Conservation (phyloP, 2,113 vertebrate genomes). For the Entomyzon cyanotis region DNA sequence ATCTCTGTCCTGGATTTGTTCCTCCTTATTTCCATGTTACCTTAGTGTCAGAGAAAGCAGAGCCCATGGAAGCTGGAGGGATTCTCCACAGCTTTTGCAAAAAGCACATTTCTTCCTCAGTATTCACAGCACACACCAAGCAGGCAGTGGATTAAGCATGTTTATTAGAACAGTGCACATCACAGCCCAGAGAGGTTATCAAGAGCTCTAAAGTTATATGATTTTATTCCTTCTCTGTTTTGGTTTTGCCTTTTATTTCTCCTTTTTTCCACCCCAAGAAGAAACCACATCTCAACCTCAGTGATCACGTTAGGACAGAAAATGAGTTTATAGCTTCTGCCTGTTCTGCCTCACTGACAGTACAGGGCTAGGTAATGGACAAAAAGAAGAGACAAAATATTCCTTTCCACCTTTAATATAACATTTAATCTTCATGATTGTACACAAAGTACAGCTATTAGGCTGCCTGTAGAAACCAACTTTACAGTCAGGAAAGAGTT, state of each 20-base stretch:
- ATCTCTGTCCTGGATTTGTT: background rate
- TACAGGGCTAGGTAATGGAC: background rate
- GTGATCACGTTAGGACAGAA: background rate
- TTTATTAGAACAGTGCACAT: background rate
- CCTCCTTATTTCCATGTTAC: background rate
- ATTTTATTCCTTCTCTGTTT: background rate
- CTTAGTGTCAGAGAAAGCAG: background rate
- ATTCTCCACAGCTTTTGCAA: background rate
- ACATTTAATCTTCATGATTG: background rate
- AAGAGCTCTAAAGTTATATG: rapidly evolving
- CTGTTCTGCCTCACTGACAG: background rate
- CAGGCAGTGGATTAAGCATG: background rate
- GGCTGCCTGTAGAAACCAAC: background rate
- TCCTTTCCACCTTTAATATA: background rate
- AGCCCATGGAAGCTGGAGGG: background rate
- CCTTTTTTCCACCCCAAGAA: background rate
- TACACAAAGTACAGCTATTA: background rate
- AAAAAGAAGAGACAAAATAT: background rate
- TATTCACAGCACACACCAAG: rapidly evolving
- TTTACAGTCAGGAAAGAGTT: background rate
- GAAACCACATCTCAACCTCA: background rate
- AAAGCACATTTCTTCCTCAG: rapidly evolving
- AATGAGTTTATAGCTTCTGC: background rate
- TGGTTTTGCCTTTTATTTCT: background rate
- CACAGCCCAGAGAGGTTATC: background rate